Base-by-base conservation (phyloP, 2,888 invertebrate genomes). In the Drosophila suboccidentalis region DNA sequence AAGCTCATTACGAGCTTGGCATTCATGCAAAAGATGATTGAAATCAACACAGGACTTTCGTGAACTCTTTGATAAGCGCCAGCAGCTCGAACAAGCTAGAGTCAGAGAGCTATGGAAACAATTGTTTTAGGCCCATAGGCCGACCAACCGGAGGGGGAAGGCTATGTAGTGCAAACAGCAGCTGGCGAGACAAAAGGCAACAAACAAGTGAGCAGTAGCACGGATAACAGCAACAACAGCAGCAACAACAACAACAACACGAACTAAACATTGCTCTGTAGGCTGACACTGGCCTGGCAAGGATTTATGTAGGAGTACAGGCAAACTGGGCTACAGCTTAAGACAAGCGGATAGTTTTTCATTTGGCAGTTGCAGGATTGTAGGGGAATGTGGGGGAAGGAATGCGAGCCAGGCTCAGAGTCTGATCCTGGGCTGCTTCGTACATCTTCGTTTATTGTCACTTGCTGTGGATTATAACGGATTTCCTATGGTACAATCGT, bases 401-500 rank as follows among this genome's bases (percentile, higher is more conserved):
- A 29, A 29, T 29, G 29, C 29, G 29, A 29, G 29, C 29, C 26
- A 26, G 26, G 26, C 46, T 51, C 39, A 15, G 29, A 41, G 51
- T 15, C n/a, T 44, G 47, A 13, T 32, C 44, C n/a, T 29, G 41
- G 26, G 41, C 34, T 53, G 34, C 51, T 60, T 61, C 60, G 78
- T 78, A 73, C 75, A 75, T 82, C 74, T 77, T 77, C 84, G 89
- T 83, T 90, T 79, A 87, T 88, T 82, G 88, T 90, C 88, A 82
- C 82, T 88, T 89, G 83, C 81, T 87, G 82, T 86, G 90, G 87
- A 90, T 87, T 90, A 89, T 90, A 89, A 82, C 75, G 82, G 89
- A 87, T 90, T 90, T 87, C 76, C 80, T 61, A 66, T 66, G 79
- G 70, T 71, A 89, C 74, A 90, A 89, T 90, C 89, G 89, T 76